phyloP scores from a whole-genome alignment of 2,888 invertebrate genomes.

The Helleia helle region DNA sequence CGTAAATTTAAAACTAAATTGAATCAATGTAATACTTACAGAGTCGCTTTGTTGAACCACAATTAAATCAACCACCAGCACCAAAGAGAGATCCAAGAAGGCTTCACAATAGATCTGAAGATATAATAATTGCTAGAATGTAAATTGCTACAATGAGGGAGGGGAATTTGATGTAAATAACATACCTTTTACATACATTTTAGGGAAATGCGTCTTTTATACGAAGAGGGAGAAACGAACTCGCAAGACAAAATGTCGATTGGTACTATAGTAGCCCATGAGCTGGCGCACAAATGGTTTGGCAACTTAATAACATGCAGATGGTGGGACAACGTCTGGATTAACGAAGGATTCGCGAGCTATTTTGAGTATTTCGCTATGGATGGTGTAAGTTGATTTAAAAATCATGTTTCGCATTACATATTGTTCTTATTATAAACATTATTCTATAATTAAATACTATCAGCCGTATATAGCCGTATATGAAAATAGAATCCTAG shows the following conservation, averaged over 20 bases:
- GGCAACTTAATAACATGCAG: constrained; percentile 81
- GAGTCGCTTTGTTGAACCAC: too few species aligned
- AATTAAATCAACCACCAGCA: too few species aligned
- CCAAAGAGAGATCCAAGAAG: too few species aligned
- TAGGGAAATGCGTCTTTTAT: constrained; percentile 57
- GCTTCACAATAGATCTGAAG: too few species aligned
- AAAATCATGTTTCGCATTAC: background rate
- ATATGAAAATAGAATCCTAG: too few species aligned
- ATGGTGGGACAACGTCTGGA: constrained; percentile 84
- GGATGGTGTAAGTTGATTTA: constrained; percentile 42
- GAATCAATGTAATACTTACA: too few species aligned
- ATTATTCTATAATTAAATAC: too few species aligned
- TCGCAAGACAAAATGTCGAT: constrained; percentile 53
- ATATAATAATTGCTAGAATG: too few species aligned
- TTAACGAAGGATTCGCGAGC: constrained; percentile 83
- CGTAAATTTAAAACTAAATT: background rate
- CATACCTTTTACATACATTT: constrained; percentile 10
- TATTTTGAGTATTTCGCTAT: constrained; percentile 79
- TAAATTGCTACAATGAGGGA: too few species aligned
- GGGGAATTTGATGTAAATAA: too few species aligned
- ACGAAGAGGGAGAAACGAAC: constrained; percentile 54
- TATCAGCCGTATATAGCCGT: too few species aligned
- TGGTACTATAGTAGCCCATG: constrained; percentile 71
- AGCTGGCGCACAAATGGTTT: constrained; percentile 85
- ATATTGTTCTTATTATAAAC: too few species aligned